Evolutionary conservation across 2,797 vertebrate genomes (phyloP).

Genomic region (Darevskia mixta): DNA sequence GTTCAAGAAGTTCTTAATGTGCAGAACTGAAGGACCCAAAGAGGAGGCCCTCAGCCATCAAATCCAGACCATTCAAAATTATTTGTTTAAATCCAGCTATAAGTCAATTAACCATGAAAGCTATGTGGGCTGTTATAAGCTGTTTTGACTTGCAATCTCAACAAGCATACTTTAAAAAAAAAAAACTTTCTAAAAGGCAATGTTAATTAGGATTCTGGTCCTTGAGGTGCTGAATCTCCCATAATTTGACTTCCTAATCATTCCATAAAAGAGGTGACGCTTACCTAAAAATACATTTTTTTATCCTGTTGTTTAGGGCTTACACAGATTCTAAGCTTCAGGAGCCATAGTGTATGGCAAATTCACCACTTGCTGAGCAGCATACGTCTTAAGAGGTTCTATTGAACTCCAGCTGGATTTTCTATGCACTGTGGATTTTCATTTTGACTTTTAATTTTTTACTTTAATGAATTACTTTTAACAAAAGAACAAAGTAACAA

Average conservation of each 20-base stretch:
- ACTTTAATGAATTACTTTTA: conserved; percentile 72
- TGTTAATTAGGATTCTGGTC: conserved; percentile 36
- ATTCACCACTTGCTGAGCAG: conserved; percentile 4
- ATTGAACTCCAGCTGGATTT: conserved; percentile 72
- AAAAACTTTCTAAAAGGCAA: conserved; percentile 19
- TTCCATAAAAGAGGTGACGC: conserved; percentile 46
- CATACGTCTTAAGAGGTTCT: conserved; percentile 58
- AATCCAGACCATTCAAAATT: background rate
- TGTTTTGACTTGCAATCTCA: background rate
- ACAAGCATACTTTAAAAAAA: background rate
- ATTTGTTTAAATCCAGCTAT: background rate
- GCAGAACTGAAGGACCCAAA: conserved; percentile 39
- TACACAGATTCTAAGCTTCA: conserved; percentile 59
- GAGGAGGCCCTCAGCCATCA: conserved; percentile 38
- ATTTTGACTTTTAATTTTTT: conserved; percentile 73
- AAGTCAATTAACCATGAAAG: background rate
- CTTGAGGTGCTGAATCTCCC: conserved; percentile 40
- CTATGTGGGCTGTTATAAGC: background rate
- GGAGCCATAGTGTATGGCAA: conserved; percentile 19
- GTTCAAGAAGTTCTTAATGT: conserved; percentile 54
- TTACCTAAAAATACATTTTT: conserved; percentile 59
- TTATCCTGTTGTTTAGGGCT: conserved; percentile 64
- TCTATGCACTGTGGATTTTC: conserved; percentile 73
- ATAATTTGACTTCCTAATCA: conserved; percentile 56
- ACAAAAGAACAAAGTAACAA: conserved; percentile 73